Evolutionary conservation across 2,888 invertebrate species (phyloP), one percentile per base, ranked within the genome.

Genomic region (Catocala fraxini): DNA sequence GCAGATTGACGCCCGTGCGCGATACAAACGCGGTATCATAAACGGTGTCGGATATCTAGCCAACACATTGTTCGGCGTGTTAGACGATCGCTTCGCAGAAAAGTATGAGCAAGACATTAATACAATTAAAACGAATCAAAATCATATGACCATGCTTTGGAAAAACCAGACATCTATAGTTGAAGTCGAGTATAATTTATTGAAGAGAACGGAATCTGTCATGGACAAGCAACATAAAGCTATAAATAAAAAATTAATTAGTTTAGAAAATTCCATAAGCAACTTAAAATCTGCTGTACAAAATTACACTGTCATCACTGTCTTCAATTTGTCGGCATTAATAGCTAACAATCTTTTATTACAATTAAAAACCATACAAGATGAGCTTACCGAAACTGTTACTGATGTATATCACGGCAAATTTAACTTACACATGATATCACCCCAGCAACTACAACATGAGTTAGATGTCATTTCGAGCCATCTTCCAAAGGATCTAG

Each of bases 21-120:
- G 15, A 15, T 15, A 15, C 15, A 15, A 15, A 1, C 48, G 48
- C 11, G 48, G 48, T 6, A 4, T 48, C 10, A 48, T 48, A 6
- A n/a, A 12, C 12, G 51, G 51, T 10, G 33, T 51, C 10, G 35
- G 35, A n/a, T 35, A n/a, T 12, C 1, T 35, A 0, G 51, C 51
- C 5, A 25, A 51, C 11, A 51, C 9, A 13, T 35, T 51, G 33
- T 51, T 51, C 35, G 35, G 35, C 10, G 51, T 12, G 7, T 35
- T 51, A n/a, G 51, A 35, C 35, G n/a, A 35, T 6, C 35, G 39
- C 9, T 51, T 51, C n/a, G 51, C 51, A 12, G 33, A 51, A 11
- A 10, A 51, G 25, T 49, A 51, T 11, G 35, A 51, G n/a, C 25
- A n/a, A 12, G 51, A 35, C 11, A 35, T 51, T 25, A n/a, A 48